These are phyloP conservation scores for Salarias fasciatus DNA, from an alignment of 2,797 vertebrate genomes.

Conservation along the genomic window DNA sequence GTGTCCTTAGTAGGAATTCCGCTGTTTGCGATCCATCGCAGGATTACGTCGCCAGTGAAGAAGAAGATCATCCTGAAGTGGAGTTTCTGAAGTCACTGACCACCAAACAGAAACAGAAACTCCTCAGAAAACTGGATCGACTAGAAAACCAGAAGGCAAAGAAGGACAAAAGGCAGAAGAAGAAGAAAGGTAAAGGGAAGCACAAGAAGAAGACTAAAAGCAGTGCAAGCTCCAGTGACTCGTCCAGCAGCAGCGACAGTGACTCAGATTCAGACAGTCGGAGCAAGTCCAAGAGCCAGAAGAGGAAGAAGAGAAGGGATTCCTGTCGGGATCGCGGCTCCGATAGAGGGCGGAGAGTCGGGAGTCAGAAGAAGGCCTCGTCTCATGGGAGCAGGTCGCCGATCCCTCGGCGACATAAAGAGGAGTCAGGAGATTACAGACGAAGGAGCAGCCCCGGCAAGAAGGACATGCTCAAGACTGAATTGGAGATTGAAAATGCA, in stretches of 20 bases:
- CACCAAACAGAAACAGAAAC: conserved; percentile 97
- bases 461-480: conserved; percentile 52
- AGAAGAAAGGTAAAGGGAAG: conserved; percentile 85
- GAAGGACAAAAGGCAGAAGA: conserved; percentile 91
- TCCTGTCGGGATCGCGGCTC: conserved; percentile 83
- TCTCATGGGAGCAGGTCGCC: conserved; percentile 76
- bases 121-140: conserved; percentile 96
- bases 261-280: conserved; percentile 69
- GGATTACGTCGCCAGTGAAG: conserved; percentile 95
- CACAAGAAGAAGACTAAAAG: conserved; percentile 83
- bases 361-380: conserved; percentile 82
- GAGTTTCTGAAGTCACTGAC: conserved; percentile 97
- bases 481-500: too few species aligned
- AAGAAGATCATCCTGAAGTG: conserved; percentile 97
- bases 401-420: conserved; percentile 75
- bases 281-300: conserved; percentile 82
- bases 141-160: conserved; percentile 93
- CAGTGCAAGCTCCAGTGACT: conserved; percentile 75
- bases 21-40: conserved; percentile 96
- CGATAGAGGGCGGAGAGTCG: conserved; percentile 77
- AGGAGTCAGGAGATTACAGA: conserved; percentile 56
- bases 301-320: conserved; percentile 78
- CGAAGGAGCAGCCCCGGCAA: conserved; percentile 59
- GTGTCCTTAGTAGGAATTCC: conserved; percentile 97
- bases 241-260: conserved; percentile 66